Evolutionary conservation across 2,888 invertebrate genomes (phyloP).

Genomic region (Lasius fuliginosus): DNA sequence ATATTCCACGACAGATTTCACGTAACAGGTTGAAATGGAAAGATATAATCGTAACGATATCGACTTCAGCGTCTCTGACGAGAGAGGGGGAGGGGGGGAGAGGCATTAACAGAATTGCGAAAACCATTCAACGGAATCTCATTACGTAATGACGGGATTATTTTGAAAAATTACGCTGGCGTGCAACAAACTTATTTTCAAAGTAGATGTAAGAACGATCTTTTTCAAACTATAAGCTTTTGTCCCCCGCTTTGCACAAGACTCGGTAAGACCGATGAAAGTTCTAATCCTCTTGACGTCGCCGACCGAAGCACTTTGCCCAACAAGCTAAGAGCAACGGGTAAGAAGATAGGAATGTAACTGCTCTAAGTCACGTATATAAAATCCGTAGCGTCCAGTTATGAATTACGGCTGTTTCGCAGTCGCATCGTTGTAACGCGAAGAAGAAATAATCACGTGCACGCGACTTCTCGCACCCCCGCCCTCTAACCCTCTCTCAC

Average conservation of each 20-base stretch:
- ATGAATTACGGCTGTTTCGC: slow-evolving; percentile 52
- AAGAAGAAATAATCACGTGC: slow-evolving; percentile 50
- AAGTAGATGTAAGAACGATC: slow-evolving; percentile 54
- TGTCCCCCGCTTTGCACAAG: slow-evolving; percentile 41
- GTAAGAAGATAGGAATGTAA: slow-evolving; percentile 61
- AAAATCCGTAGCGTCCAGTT: slow-evolving; percentile 29
- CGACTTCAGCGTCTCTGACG: slow-evolving; percentile 1
- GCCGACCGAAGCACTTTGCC: slow-evolving; percentile 63
- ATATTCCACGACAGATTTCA: slow-evolving; percentile 10
- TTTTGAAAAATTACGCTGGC: slow-evolving; percentile 49
- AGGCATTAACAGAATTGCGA: slow-evolving; percentile 46
- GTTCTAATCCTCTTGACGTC: slow-evolving; percentile 74
- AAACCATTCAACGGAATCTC: slow-evolving; percentile 42
- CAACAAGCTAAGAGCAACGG: slow-evolving; percentile 58
- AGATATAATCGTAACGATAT: slow-evolving; percentile 24
- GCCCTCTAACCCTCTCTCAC: background rate
- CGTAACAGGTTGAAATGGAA: background rate
- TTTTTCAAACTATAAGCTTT: slow-evolving; percentile 46
- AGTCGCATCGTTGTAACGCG: slow-evolving; percentile 19
- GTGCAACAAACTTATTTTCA: slow-evolving; percentile 48
- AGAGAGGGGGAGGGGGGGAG: background rate
- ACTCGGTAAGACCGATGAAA: slow-evolving; percentile 72
- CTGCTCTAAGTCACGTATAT: slow-evolving; percentile 62
- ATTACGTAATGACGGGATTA: slow-evolving; percentile 47
- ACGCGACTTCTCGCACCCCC: slow-evolving; percentile 38